phyloP scores from a whole-genome alignment of 2,113 vertebrate genomes.

The Clarias gariepinus region DNA sequence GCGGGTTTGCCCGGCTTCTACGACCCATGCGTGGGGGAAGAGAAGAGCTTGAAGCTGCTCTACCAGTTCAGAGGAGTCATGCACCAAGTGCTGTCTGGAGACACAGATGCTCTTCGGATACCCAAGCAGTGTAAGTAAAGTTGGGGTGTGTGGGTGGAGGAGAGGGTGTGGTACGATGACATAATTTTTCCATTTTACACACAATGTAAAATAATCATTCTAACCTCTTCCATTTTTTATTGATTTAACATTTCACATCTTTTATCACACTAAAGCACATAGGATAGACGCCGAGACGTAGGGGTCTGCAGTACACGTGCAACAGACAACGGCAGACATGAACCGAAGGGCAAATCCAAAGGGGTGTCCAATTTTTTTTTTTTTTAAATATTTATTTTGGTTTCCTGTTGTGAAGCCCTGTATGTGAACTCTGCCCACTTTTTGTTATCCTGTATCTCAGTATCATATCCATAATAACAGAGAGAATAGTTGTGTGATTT shows the following conservation, averaged over 20 bases:
- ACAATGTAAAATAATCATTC: no score
- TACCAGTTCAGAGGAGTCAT: conserved; percentile 95
- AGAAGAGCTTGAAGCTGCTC: conserved; percentile 92
- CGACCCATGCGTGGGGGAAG: conserved; percentile 92
- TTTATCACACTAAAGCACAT: conserved; percentile 79
- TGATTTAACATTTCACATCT: conserved; percentile 24
- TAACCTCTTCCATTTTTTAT: no score
- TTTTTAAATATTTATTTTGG: no score
- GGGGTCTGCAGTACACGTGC: conserved; percentile 35
- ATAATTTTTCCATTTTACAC: neutral
- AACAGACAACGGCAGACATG: conserved; percentile 23
- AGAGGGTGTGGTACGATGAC: no score
- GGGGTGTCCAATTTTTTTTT: neutral
- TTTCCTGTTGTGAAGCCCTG: neutral
- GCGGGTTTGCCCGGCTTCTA: conserved; percentile 94
- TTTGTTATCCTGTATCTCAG: conserved; percentile 4
- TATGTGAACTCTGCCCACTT: conserved; percentile 27
- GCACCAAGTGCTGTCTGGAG: conserved; percentile 90
- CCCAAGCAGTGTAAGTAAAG: conserved; percentile 95
- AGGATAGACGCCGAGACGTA: conserved; percentile 87
- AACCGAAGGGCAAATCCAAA: conserved; percentile 11
- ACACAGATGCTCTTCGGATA: conserved; percentile 89
- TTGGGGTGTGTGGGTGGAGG: neutral
- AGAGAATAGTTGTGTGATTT: neutral
- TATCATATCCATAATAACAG: neutral